A percentile compares a stretch with the other conserved stretches of the same genome.
These are phyloP conservation scores for Chrysaora quinquecirrha DNA, from an alignment of 30 jellyfish, hydroid and myxozoan genomes.

Conservation along the genomic window DNA sequence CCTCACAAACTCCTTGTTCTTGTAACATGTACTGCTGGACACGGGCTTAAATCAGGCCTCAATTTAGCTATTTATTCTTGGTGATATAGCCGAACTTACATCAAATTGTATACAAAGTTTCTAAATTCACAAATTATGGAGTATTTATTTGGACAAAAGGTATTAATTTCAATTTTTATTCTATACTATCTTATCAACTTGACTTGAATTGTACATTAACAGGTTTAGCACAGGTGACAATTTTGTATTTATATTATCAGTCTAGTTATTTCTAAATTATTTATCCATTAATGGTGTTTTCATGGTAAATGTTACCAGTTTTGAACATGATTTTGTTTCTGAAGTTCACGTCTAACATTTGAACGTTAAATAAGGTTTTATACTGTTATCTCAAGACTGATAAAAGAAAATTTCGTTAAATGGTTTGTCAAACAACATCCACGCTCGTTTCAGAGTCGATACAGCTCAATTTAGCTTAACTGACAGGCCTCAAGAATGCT, in stretches of 20 bases:
- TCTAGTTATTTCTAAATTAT: background rate
- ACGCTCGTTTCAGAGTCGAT: background rate
- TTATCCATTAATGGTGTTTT: background rate
- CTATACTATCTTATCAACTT: background rate
- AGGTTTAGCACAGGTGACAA: background rate
- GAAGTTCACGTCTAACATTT: too few species aligned
- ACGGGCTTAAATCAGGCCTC: constrained; percentile 38
- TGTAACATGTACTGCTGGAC: constrained; percentile 75
- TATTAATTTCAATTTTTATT: background rate
- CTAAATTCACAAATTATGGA: background rate
- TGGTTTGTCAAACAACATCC: too few species aligned
- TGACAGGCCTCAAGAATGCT: too few species aligned
- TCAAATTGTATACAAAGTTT: background rate
- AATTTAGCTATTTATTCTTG: background rate
- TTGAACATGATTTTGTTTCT: too few species aligned
- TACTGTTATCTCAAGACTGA: too few species aligned
- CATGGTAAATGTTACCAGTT: background rate
- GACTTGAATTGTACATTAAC: background rate
- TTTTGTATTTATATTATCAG: background rate
- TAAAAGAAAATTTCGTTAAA: too few species aligned
- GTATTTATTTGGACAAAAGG: constrained; percentile 8
- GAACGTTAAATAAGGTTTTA: too few species aligned
- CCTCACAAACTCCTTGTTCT: constrained; percentile 62
- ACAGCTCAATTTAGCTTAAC: background rate
- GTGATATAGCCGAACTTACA: background rate